These are phyloP conservation scores for Manis pentadactyla DNA, from an alignment of 2,797 vertebrate species.

Conservation along the genomic window DNA sequence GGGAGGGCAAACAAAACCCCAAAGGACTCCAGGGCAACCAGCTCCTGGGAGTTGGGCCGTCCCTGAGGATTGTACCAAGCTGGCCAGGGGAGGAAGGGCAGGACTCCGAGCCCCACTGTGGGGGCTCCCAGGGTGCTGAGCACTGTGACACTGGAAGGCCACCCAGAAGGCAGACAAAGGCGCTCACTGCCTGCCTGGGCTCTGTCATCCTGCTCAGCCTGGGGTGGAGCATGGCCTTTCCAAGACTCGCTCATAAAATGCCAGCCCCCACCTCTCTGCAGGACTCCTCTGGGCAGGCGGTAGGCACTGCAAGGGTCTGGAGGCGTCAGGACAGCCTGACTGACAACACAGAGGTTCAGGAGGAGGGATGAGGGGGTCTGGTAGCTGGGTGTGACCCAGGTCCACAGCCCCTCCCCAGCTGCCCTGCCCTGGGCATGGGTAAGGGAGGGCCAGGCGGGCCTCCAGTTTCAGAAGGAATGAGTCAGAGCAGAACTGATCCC, in stretches of 20 bases:
- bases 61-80: background rate
- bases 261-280: background rate
- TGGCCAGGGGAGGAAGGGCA: accelerated
- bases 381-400: background rate
- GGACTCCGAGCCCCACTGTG: background rate
- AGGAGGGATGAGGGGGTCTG: background rate
- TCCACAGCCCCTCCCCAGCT: background rate
- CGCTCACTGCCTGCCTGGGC: background rate
- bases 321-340: background rate
- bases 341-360: background rate
- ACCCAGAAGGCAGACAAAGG: background rate
- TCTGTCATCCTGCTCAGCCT: background rate
- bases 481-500: background rate
- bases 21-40: background rate
- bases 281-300: background rate
- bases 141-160: background rate
- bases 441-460: too few relatives aligned
- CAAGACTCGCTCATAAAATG: background rate
- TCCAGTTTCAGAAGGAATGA: background rate
- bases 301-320: background rate
- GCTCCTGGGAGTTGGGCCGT: background rate
- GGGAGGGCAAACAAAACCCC: background rate
- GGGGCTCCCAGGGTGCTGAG: background rate
- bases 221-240: background rate
- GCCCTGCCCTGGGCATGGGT: background rate